These are phyloP conservation scores for Xylocopa sonorina DNA, from an alignment of 1,140 invertebrate genomes.

Conservation along the genomic window DNA sequence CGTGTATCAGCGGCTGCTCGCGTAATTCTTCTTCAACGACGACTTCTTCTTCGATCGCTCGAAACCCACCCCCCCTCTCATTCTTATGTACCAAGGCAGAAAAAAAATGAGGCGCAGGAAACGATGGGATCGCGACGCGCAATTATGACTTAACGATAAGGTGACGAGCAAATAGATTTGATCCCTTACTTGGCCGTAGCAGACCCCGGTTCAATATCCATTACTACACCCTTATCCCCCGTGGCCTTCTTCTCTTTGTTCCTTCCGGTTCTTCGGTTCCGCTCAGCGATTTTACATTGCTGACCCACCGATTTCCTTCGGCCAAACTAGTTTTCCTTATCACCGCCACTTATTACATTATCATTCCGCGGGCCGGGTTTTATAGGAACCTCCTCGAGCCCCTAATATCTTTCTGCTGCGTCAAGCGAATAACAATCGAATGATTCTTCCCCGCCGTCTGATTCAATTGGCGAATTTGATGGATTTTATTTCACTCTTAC, in stretches of 20 bases:
- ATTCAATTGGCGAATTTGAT: background rate
- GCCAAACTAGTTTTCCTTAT: constrained; percentile 48
- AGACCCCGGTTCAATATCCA: constrained; percentile 31
- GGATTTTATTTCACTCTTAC: too few species aligned
- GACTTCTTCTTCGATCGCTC: constrained; percentile 18
- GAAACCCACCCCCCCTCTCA: background rate
- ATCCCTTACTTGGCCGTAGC: constrained; percentile 6
- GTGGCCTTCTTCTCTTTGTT: too few species aligned
- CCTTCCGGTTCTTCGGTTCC: constrained; percentile 23
- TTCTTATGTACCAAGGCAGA: too few species aligned
- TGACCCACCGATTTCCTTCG: constrained; percentile 41
- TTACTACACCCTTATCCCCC: constrained; percentile 11
- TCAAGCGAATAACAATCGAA: constrained; percentile 20
- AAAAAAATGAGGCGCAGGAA: background rate
- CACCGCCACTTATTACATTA: constrained; percentile 48
- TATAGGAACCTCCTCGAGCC: background rate
- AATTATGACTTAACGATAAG: constrained; percentile 53
- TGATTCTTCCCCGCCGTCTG: background rate
- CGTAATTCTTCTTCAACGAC: constrained; percentile 21
- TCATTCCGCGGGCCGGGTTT: constrained; percentile 25
- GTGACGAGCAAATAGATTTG: constrained; percentile 49
- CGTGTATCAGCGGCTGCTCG: constrained; percentile 30
- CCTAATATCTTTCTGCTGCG: constrained; percentile 37
- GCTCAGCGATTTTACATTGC: constrained; percentile 48
- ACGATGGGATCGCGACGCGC: background rate